Base-by-base conservation (phyloP, 1,140 invertebrate species). In the Xylocopa sonorina region DNA sequence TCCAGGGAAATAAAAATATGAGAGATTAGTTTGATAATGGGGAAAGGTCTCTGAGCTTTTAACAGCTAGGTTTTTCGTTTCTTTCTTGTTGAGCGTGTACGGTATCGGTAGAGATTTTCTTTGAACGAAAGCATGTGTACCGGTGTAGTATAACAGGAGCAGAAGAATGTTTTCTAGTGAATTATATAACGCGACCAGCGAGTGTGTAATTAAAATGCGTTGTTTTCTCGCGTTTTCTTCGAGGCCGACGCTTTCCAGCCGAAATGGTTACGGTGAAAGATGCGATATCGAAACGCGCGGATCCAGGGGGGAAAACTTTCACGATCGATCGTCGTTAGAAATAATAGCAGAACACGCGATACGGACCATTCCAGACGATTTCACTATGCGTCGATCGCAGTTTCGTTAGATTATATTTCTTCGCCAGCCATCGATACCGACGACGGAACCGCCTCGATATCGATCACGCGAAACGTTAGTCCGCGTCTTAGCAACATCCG, bases 381-480 rank as follows among this genome's bases (percentile, higher is more conserved):
- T 78, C 75, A 78, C 75, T 62, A 16, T 27, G 72, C 60, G 38
- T 62, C 50, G 66, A 71, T 78, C 55, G 38, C 32, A 69, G 55
- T 71, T 51, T 71, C 66, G n/a, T 63, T 73, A 64, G 77, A 78
- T 78, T 72, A 57, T 41, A 43, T 78, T 72, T 78, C 77, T 48
- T 43, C n/a, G 68, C 68, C 46, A 73, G 58, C 46, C 58, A 72
- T 78, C 77, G 77, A 78, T 73, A 73, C 69, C 76, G 14, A n/a
- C 67, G 66, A 55, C 43, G 53, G n/a, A 53, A 48, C 66, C 69
- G 34, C 50, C 57, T 34, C 58, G 69, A 64, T 64, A 64, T 78
- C 58, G 69, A 78, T 78, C 77, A 72, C 77, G 69, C 50, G 76
- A 73, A 73, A 78, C 76, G 77, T 71, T 78, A 64, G 60, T 73